Evolutionary conservation across 2,113 vertebrate genomes (phyloP), one percentile per base, ranked within the genome.

Genomic region (Podarcis raffonei): DNA sequence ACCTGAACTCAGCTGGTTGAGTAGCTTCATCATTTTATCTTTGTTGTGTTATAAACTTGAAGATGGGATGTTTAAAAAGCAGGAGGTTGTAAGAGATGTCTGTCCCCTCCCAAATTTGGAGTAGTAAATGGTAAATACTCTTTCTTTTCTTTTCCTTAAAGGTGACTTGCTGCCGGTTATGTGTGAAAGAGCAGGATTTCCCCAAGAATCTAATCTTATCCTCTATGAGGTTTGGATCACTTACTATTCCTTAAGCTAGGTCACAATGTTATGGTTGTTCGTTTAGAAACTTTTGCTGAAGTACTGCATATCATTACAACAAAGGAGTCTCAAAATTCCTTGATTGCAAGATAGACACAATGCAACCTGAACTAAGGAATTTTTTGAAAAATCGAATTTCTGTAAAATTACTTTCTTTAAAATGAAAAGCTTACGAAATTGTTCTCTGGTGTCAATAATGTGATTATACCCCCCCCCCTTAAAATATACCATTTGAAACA

Each of bases 161-260:
- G 99, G 99, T 98, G 99, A 99, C 97, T 97, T 99, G 96, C 97
- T 99, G 95, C 98, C 98, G 77, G 98, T 99, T 96, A 99, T 99
- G 99, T 99, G 99, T 97, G 99, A 99, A 96, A 98, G 99, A 98
- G 99, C 99, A 97, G 99, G 99, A 97, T 99, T 99, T 98, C 98
- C 98, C 97, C 99, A 98, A 97, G 99, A 98, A 97, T 99, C 98
- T 97, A 99, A 97, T 97, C 98, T 99, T 99, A 99, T 99, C 99
- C 99, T 99, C 99, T 99, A 99, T 99, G 99, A 99, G 99, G 98
- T 98, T 95, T 87, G 96, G 23, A 92, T 15, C 84, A 9, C 85
- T 85, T 85, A 0, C 89, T 90, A 2, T 91, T 91, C 84, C 35
- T 62, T 27, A 23, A 32, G 27, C 6, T 74, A 20, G 23, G 48